Evolutionary conservation across 2,797 vertebrate genomes (phyloP).

Genomic region (Yasuhikotakia modesta): DNA sequence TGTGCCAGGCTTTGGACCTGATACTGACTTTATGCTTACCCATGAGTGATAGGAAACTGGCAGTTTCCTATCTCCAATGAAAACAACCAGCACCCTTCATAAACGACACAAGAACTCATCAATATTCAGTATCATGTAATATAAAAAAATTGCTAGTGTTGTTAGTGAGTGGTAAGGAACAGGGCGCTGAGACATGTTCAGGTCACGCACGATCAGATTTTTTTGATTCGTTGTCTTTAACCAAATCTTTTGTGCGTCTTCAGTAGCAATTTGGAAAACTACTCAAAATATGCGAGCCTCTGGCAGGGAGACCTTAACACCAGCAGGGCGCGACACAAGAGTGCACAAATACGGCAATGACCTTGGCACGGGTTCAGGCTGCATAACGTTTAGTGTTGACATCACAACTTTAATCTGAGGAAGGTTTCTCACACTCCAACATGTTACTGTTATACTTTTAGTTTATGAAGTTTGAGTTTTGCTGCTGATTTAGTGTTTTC

Average conservation of each 20-base stretch:
- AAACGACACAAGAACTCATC: slow-evolving; percentile 18
- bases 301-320: slow-evolving; percentile 50
- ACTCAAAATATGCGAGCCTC: slow-evolving; percentile 63
- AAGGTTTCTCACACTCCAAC: slow-evolving; percentile 9
- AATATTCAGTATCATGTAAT: not conserved
- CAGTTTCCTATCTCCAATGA: slow-evolving; percentile 66
- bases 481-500: slow-evolving; percentile 49
- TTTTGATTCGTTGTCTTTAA: too few species aligned
- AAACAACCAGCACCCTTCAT: slow-evolving; percentile 74
- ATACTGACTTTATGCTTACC: slow-evolving; percentile 58
- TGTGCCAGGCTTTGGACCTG: slow-evolving; percentile 72
- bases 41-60: slow-evolving; percentile 57
- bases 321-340: slow-evolving; percentile 61
- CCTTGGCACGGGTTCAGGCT: slow-evolving; percentile 70
- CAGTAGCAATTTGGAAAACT: slow-evolving; percentile 33
- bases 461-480: slow-evolving; percentile 65
- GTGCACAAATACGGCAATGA: slow-evolving; percentile 59
- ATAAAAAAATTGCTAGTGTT: not conserved
- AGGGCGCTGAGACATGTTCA: too few species aligned
- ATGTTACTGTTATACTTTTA: slow-evolving; percentile 13
- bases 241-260: slow-evolving; percentile 56
- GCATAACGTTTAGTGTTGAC: slow-evolving; percentile 45
- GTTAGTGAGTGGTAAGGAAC: too few species aligned
- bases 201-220: too few species aligned
- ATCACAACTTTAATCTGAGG: not conserved